A percentile compares a stretch with the other conserved stretches of the same genome.
Conservation (phyloP, 2,888 invertebrate genomes). For the Proisotoma minuta region DNA sequence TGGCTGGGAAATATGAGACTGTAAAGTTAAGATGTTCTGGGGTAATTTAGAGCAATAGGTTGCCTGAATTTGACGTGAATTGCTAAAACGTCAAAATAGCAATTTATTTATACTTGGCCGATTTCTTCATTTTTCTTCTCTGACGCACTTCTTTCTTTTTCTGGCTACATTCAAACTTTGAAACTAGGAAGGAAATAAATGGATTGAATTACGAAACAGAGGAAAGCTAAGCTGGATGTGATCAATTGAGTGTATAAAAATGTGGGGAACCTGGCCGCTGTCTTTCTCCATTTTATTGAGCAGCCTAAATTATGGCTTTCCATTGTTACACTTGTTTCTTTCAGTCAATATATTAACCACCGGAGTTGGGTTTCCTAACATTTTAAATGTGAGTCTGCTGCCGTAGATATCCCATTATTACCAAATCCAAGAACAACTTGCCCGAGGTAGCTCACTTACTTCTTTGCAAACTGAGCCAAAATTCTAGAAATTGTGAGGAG, state of each 20-base stretch:
- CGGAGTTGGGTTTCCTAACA: not conserved
- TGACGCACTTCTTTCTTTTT: constrained; percentile 6
- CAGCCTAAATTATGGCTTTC: constrained; percentile 10
- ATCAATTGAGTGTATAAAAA: constrained; percentile 19
- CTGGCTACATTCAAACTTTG: not conserved
- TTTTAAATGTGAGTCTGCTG: not conserved
- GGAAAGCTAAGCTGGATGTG: constrained; percentile 5
- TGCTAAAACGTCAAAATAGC: constrained; percentile 14
- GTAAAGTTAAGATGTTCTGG: not conserved
- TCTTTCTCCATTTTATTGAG: constrained; percentile 8
- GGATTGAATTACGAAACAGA: constrained; percentile 13
- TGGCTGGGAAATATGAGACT: too few relatives aligned
- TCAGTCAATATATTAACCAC: constrained; percentile 7
- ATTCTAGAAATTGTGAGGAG: not conserved
- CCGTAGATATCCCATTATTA: constrained; percentile 1
- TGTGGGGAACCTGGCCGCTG: not conserved
- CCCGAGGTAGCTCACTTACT: not conserved
- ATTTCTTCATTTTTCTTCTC: constrained; percentile 12
- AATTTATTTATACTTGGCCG: constrained; percentile 13
- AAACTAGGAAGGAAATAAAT: constrained; percentile 15
- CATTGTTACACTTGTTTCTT: constrained; percentile 8
- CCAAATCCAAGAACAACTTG: not conserved
- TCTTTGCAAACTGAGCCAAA: constrained; percentile 7
- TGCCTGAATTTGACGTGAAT: constrained; percentile 15
- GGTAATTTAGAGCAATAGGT: constrained; percentile 8